These are phyloP conservation scores for Taenaris catops DNA, from an alignment of 2,888 invertebrate genomes.

Conservation along the genomic window DNA sequence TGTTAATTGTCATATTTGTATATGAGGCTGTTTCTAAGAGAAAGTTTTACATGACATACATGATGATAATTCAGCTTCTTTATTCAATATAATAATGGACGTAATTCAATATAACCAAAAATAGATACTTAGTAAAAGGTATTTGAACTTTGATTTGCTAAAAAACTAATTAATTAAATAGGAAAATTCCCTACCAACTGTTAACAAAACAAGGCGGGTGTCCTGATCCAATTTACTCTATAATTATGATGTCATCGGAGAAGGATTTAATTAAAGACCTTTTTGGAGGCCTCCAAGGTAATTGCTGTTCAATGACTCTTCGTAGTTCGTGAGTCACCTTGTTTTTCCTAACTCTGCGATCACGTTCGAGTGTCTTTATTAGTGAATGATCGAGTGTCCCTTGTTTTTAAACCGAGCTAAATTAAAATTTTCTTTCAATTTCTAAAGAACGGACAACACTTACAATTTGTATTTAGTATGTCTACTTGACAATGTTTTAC, in stretches of 20 bases:
- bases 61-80: no score
- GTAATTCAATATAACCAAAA: constrained; percentile 2
- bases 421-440: no score
- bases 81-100: no score
- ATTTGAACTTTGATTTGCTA: constrained; percentile 23
- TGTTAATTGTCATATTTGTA: no score
- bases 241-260: constrained; percentile 79
- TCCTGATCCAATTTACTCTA: constrained; percentile 70
- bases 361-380: constrained; percentile 40
- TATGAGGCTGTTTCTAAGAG: no score
- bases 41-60: no score
- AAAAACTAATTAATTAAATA: constrained; percentile 53
- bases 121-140: constrained; percentile 5
- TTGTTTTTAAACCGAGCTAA: no score
- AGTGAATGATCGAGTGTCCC: constrained; percentile 16
- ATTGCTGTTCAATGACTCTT: constrained; percentile 77
- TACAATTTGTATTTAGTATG: no score
- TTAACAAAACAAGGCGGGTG: constrained; percentile 69
- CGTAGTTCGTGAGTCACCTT: constrained; percentile 62
- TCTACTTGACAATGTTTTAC: no score
- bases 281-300: constrained; percentile 68
- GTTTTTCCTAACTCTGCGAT: constrained; percentile 54
- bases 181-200: constrained; percentile 61
- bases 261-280: constrained; percentile 78
- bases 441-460: no score